Evolutionary conservation across 2,888 invertebrate species (phyloP), one percentile per base, ranked within the genome.

Genomic region (Hyalella azteca): DNA sequence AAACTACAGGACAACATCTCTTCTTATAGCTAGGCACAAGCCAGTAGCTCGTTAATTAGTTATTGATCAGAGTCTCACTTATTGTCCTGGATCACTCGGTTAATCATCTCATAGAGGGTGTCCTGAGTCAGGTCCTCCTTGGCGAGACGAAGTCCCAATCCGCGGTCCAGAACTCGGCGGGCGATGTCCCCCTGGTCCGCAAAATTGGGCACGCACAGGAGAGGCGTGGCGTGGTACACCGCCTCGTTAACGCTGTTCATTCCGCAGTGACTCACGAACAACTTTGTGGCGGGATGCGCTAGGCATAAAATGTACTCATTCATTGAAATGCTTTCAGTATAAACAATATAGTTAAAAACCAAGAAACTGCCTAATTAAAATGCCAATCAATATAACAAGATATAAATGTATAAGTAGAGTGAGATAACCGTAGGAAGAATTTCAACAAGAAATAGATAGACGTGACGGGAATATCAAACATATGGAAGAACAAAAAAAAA

Each of bases 231-330:
- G 77, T 86, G 86, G 85, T 86, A 87, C 48, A 87, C 86, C 0
- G 87, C 86, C 84, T 89, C 89, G 85, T 87, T 87, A 22, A 88
- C 85, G 41, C 88, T 87, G 85, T 88, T 88, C 82, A 88, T 87
- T n/a, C 89, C 89, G 60, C 88, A 88, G 85, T 89, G 89, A 3
- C 88, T 88, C 79, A 89, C 86, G 84, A 89, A 88, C 3, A 86
- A 87, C 66, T 85, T 86, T 1, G 88, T 88, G 76, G 87, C 87
- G 3, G 86, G 86, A 83, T 89, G 88, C 5, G 87, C 88, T 87
- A 80, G 1, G 22, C 19, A 40, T 13, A 15, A 5, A 26, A n/a
- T n/a, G n/a, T n/a, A n/a, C n/a, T n/a, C n/a, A n/a, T n/a, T n/a
- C n/a, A n/a, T n/a, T n/a, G n/a, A n/a, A n/a, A n/a, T n/a, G n/a